These are phyloP conservation scores for Carabus problematicus DNA, from an alignment of 2,888 invertebrate genomes.

Conservation along the genomic window DNA sequence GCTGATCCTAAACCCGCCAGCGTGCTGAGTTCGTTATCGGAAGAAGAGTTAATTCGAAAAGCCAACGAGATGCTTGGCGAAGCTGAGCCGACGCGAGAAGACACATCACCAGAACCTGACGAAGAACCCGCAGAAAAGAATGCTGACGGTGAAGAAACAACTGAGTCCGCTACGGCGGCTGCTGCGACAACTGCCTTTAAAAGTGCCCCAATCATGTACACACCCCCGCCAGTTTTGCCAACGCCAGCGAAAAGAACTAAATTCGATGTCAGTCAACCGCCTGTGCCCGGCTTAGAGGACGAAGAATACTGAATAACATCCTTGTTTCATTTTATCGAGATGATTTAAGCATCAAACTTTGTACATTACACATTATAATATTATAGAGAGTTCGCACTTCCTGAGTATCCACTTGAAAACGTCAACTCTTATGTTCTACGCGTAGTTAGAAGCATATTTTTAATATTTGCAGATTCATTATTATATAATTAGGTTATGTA, in stretches of 20 bases:
- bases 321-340: background rate
- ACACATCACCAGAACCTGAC: constrained; percentile 31
- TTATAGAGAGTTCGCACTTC: no score
- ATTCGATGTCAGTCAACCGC: constrained; percentile 54
- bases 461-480: no score
- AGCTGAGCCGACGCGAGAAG: constrained; percentile 48
- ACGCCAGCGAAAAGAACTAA: constrained; percentile 50
- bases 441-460: no score
- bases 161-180: background rate
- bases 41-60: constrained; percentile 65
- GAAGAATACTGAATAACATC: constrained; percentile 39
- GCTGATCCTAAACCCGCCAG: constrained; percentile 53
- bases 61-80: constrained; percentile 66
- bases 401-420: no score
- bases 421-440: no score
- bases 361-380: background rate
- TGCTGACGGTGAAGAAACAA: constrained; percentile 23
- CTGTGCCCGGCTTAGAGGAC: constrained; percentile 57
- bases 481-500: no score
- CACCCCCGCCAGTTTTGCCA: constrained; percentile 50
- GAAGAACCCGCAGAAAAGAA: constrained; percentile 27
- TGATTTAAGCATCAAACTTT: constrained; percentile 5
- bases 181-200: constrained; percentile 22
- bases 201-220: constrained; percentile 49
- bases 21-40: constrained; percentile 63